Evolutionary conservation across 2,797 vertebrate species (phyloP).

Genomic region (Tapera naevia): DNA sequence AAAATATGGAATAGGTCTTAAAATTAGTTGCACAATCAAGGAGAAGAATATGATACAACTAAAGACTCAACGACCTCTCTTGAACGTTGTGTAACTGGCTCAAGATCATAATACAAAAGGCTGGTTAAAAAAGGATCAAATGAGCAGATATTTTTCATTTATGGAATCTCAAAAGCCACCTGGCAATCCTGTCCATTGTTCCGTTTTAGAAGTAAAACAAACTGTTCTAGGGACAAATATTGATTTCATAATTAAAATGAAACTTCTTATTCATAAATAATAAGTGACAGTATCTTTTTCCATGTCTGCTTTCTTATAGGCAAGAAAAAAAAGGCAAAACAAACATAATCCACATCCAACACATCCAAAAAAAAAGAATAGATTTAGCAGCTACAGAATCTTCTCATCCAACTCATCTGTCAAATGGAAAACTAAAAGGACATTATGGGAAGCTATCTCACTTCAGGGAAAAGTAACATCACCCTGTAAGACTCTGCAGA

Average conservation of each 20-base stretch:
- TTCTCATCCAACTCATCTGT: background rate
- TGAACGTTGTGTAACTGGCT: background rate
- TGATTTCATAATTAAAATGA: slow-evolving; percentile 7
- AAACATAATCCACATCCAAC: background rate
- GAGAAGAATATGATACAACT: background rate
- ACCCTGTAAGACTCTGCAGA: background rate
- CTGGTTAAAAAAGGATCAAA: background rate
- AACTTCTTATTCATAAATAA: slow-evolving; percentile 44
- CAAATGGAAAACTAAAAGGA: slow-evolving; percentile 8
- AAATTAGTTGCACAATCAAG: slow-evolving; percentile 11
- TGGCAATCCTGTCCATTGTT: background rate
- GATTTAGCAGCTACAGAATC: background rate
- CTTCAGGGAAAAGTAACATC: background rate
- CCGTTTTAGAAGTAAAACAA: slow-evolving; percentile 38
- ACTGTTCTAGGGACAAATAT: slow-evolving; percentile 18
- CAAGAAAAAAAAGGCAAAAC: background rate
- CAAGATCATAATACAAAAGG: background rate
- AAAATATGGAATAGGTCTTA: slow-evolving; percentile 16
- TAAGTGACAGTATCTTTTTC: slow-evolving; percentile 19
- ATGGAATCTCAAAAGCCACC: slow-evolving; percentile 2
- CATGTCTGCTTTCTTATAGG: background rate
- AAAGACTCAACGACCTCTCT: background rate
- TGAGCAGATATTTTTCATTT: slow-evolving; percentile 22
- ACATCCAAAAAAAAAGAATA: slow-evolving; percentile 10
- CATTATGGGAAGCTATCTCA: background rate